phyloP scores from a whole-genome alignment of 92 coral and sea anemone genomes.

The Ricordea florida region DNA sequence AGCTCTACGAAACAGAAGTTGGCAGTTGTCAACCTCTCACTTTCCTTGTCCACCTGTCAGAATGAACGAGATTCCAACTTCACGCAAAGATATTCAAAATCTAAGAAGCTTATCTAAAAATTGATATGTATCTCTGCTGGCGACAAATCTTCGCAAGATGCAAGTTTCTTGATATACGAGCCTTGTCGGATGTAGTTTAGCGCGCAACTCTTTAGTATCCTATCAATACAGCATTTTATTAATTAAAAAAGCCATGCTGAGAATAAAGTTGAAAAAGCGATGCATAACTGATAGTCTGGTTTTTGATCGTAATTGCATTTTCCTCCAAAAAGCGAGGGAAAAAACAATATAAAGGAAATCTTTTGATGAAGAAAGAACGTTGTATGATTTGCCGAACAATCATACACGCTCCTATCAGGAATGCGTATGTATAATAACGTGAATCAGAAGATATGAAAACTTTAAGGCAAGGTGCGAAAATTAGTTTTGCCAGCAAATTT shows the following conservation, averaged over 20 bases:
- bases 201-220: too few relatives aligned
- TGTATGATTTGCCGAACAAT: slow-evolving; percentile 1
- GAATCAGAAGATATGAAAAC: not conserved
- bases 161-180: not conserved
- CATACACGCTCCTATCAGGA: slow-evolving; percentile 1
- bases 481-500: slow-evolving; percentile 13
- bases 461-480: not conserved
- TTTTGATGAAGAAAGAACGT: too few relatives aligned
- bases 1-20: too few relatives aligned
- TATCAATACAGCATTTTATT: too few relatives aligned
- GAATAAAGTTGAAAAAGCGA: too few relatives aligned
- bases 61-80: not conserved
- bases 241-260: too few relatives aligned
- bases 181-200: slow-evolving; percentile 15
- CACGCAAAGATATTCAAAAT: slow-evolving; percentile 9
- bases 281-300: too few relatives aligned
- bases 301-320: too few relatives aligned
- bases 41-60: slow-evolving; percentile 25
- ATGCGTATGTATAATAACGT: not conserved
- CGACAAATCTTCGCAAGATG: slow-evolving; percentile 8
- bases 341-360: too few relatives aligned
- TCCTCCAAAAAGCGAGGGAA: too few relatives aligned
- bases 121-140: slow-evolving; percentile 8
- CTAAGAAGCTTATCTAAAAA: slow-evolving; percentile 22
- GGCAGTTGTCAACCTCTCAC: slow-evolving; percentile 36